phyloP scores from a whole-genome alignment of 2,113 vertebrate species.

The Ursus arctos region DNA sequence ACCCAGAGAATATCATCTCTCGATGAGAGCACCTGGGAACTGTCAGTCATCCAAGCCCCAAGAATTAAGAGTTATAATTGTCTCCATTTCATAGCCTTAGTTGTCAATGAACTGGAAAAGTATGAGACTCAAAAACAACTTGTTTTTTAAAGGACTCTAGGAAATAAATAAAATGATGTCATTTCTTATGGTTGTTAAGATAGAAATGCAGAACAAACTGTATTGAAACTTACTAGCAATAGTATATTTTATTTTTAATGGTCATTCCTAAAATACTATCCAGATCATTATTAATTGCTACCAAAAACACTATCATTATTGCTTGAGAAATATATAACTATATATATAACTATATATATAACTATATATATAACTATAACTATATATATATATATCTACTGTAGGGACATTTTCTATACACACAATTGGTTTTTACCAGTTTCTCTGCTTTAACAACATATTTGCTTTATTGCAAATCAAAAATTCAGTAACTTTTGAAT shows the following conservation, averaged over 20 bases:
- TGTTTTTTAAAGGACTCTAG: slow-evolving; percentile 59
- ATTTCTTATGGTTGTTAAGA: slow-evolving; percentile 63
- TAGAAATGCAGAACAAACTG: slow-evolving; percentile 57
- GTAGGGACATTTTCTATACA: not conserved
- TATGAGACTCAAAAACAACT: slow-evolving; percentile 72
- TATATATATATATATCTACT: not conserved
- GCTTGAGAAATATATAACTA: not conserved
- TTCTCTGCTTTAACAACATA: not conserved
- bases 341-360: not conserved
- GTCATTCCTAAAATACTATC: not conserved
- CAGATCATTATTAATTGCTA: not conserved
- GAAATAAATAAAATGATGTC: slow-evolving; percentile 56
- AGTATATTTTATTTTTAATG: slow-evolving; percentile 53
- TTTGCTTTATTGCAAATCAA: slow-evolving; percentile 3
- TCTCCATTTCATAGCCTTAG: slow-evolving; percentile 59
- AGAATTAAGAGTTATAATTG: slow-evolving; percentile 80
- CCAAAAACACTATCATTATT: not conserved
- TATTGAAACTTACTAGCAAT: not conserved
- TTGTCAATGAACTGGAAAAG: slow-evolving; percentile 80
- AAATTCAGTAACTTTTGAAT: not conserved
- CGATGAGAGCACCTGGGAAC: slow-evolving; percentile 69
- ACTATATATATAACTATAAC: not conserved
- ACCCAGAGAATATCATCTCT: slow-evolving; percentile 70
- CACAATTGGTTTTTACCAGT: not conserved
- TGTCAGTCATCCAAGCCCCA: slow-evolving; percentile 72